Evolutionary conservation across 2,888 invertebrate genomes (phyloP), one percentile per base, ranked within the genome.

Genomic region (Hyposoter didymator): DNA sequence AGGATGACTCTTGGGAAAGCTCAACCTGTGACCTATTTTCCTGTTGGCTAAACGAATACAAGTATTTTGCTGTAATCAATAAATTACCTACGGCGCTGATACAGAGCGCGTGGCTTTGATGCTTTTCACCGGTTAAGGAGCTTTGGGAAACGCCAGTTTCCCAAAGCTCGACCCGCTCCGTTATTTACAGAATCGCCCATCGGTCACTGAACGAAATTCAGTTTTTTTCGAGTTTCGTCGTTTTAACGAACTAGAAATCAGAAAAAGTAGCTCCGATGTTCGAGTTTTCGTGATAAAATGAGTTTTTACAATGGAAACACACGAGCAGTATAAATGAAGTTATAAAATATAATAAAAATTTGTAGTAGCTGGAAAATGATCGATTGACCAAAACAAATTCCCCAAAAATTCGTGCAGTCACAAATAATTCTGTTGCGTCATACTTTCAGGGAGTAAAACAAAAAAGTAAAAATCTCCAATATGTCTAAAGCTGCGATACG

Each of bases 1-100:
- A n/a, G n/a, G 55, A 69, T 67, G 67, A 52, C 67, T 78, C n/a
- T 28, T 19, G 43, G 43, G 45, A 55, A 69, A 78, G 39, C 43
- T 78, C 55, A 59, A 35, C 8, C 35, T 43, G 67, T 55, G 35
- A 32, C 66, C 49, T 5, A 35, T 49, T 69, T 55, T 19, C 45
- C 17, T 39, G 55, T 64, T 67, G 43, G 39, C 22, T 45, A 35
- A 67, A 76, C 22, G 22, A 32, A 45, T 52, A 22, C 35, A 75
- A 10, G 32, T 49, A 39, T 52, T 22, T 66, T 49, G 3, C n/a
- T n/a, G 17, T 64, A 17, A 17, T 14, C 32, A 64, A 22, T 52
- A 52, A 52, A 52, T 72, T 35, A 52, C 59, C 14, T 6, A 28
- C 59, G 5, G 28, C 5, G 10, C 14, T 4, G 28, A 14, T 28